Conservation (phyloP, 2,888 invertebrate species). For the Melinaea marsaeus region DNA sequence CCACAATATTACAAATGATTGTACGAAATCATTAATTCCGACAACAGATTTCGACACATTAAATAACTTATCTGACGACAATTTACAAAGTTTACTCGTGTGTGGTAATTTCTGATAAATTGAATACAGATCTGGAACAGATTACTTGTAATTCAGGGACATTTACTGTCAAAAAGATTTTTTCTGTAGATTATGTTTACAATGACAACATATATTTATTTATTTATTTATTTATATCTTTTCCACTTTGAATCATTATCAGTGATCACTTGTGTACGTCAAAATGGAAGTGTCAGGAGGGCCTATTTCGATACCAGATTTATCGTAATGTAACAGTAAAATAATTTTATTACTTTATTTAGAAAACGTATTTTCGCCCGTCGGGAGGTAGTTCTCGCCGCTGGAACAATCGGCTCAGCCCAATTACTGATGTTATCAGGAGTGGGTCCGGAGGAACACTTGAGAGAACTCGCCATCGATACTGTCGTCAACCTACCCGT, state of each 20-base stretch:
- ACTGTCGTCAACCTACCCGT: constrained; percentile 84
- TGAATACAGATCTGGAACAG: not conserved
- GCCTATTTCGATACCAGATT: too few relatives aligned
- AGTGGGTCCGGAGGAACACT: constrained; percentile 82
- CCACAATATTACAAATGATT: not conserved
- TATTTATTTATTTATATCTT: too few relatives aligned
- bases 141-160: not conserved
- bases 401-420: constrained; percentile 90
- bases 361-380: constrained; percentile 72
- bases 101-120: constrained; percentile 1
- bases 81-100: not conserved
- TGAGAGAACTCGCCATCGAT: constrained; percentile 78
- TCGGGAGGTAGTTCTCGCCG: constrained; percentile 87
- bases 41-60: not conserved
- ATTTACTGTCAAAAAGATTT: not conserved
- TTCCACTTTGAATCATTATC: too few relatives aligned
- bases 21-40: not conserved
- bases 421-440: constrained; percentile 92
- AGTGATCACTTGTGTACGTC: too few relatives aligned
- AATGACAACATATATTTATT: too few relatives aligned
- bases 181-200: too few relatives aligned
- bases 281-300: too few relatives aligned
- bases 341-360: constrained; percentile 14
- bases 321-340: too few relatives aligned
- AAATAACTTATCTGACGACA: not conserved